Conservation (phyloP, 2,888 invertebrate genomes). For the Esperia sulphurella region DNA sequence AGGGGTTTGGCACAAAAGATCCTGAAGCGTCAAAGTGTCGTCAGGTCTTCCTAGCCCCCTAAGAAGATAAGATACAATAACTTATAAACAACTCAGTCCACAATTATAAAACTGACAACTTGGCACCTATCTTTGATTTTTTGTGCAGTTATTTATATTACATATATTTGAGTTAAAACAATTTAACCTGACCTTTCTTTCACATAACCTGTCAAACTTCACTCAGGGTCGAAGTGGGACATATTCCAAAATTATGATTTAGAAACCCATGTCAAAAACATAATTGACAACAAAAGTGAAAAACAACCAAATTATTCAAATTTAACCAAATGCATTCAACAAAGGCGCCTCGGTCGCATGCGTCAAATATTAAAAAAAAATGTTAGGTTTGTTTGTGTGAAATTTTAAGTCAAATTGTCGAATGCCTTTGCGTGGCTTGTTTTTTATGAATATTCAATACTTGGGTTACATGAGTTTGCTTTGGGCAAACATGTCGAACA, state of each 20-base stretch:
- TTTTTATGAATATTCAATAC: conserved; percentile 66
- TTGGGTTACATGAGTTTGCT: conserved; percentile 34
- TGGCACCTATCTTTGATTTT: too few relatives aligned
- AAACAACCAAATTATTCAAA: conserved; percentile 43
- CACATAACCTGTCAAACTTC: conserved; percentile 7
- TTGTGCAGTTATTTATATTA: too few relatives aligned
- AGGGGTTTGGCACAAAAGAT: too few relatives aligned
- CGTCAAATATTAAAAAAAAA: conserved; percentile 40
- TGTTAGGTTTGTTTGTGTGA: conserved; percentile 63
- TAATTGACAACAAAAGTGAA: conserved; percentile 19
- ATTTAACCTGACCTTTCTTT: conserved; percentile 17
- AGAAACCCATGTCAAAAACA: conserved; percentile 20
- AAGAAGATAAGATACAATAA: too few relatives aligned
- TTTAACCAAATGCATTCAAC: conserved; percentile 48
- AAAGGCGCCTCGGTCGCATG: conserved; percentile 23
- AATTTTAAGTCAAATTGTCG: conserved; percentile 71
- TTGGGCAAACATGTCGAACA: conserved; percentile 23
- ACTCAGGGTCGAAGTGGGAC: conserved; percentile 7
- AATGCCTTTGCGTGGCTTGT: conserved; percentile 43
- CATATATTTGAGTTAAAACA: background rate
- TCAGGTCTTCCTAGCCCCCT: too few relatives aligned
- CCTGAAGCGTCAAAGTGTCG: too few relatives aligned
- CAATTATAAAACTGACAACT: too few relatives aligned
- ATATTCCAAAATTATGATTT: conserved; percentile 16
- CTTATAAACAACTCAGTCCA: too few relatives aligned